Evolutionary conservation across 1,140 invertebrate genomes (phyloP).

Genomic region (Coptotermes formosanus): DNA sequence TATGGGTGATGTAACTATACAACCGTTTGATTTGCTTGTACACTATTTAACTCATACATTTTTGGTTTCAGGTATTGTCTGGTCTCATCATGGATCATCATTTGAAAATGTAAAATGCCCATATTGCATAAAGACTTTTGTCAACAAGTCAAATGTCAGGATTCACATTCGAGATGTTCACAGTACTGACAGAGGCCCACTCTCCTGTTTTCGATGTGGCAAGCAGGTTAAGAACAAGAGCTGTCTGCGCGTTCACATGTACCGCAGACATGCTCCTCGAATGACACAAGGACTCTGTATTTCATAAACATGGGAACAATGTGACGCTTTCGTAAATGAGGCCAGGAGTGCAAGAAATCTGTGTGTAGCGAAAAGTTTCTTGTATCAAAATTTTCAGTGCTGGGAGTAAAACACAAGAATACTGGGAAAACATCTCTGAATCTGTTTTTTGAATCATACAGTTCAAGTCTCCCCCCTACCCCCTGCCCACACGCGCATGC

Average conservation of each 20-base stretch:
- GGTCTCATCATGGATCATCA: not conserved
- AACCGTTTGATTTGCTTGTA: too few relatives aligned
- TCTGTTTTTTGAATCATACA: not conserved
- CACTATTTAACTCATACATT: too few relatives aligned
- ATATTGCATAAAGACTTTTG: constrained; percentile 57
- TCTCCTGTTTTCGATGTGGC: constrained; percentile 57
- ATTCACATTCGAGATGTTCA: constrained; percentile 60
- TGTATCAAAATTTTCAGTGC: not conserved
- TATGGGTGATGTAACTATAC: too few relatives aligned
- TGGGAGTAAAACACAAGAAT: not conserved
- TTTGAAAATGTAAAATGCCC: constrained; percentile 46
- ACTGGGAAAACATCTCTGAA: not conserved
- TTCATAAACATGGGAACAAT: not conserved
- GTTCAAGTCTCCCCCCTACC: not conserved
- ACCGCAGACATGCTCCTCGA: constrained; percentile 44
- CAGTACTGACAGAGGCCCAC: constrained; percentile 45
- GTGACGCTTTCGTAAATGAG: not conserved
- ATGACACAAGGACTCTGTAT: not conserved
- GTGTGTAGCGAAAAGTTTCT: not conserved
- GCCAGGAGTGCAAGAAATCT: too few relatives aligned
- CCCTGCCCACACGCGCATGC: too few relatives aligned
- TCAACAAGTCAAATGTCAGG: constrained; percentile 61
- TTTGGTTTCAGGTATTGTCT: not conserved
- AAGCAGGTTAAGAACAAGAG: constrained; percentile 58
- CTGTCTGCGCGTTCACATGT: constrained; percentile 58